Conservation (phyloP, 2,888 invertebrate species). For the Neoaliturus tenellus region DNA sequence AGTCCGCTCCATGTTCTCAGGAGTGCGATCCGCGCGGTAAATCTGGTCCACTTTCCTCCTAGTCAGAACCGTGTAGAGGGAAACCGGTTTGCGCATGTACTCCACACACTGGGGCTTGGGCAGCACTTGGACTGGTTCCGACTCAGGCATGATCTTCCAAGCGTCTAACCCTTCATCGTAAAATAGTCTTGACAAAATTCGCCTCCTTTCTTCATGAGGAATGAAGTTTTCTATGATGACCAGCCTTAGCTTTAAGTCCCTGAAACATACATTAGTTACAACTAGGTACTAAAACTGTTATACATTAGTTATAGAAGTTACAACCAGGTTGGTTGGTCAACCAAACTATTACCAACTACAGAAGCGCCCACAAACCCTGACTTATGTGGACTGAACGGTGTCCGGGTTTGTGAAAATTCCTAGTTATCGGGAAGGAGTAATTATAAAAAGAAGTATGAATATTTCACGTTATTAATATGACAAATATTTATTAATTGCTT, state of each 20-base stretch:
- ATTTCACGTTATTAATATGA: too few species aligned
- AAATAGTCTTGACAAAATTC: slow-evolving; percentile 82
- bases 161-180: slow-evolving; percentile 90
- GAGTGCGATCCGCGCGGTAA: slow-evolving; percentile 10
- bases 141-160: slow-evolving; percentile 76
- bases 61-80: slow-evolving; percentile 1
- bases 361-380: too few species aligned
- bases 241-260: slow-evolving; percentile 91
- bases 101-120: slow-evolving; percentile 34
- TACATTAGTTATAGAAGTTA: too few species aligned
- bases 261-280: slow-evolving; percentile 17
- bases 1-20: slow-evolving; percentile 27
- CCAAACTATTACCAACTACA: too few species aligned
- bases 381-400: too few species aligned
- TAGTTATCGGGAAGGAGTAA: too few species aligned
- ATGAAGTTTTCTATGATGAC: slow-evolving; percentile 94
- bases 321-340: too few species aligned
- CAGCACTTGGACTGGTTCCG: slow-evolving; percentile 59
- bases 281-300: too few species aligned
- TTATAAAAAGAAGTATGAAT: too few species aligned
- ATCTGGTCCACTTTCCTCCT: slow-evolving; percentile 21
- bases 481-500: too few species aligned
- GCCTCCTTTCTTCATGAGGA: slow-evolving; percentile 86
- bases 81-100: slow-evolving; percentile 27
- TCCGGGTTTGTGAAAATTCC: too few species aligned